Evolutionary conservation across 2,113 vertebrate species (phyloP), one percentile per base, ranked within the genome.

Genomic region (Varanus komodoensis): DNA sequence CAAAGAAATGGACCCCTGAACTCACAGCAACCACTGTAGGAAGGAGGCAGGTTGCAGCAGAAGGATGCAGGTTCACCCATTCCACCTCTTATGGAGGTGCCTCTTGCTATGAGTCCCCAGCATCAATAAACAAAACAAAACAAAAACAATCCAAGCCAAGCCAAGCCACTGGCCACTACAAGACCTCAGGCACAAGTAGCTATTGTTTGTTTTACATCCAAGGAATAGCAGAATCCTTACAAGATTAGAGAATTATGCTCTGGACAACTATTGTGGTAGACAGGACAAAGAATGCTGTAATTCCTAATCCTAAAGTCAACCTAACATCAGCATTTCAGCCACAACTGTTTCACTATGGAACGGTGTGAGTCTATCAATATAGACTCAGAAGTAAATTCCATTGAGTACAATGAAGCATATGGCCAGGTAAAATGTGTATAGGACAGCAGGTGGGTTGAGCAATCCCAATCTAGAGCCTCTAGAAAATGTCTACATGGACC

Each of bases 161-260:
- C 38, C 38, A 44, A 44, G 38, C 38, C 38, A 44, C 38, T 38
- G 74, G 14, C 34, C 74, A 38, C 23, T 34, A 1, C 23, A 19
- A 44, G 17, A 77, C 2, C 17, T 77, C 21, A 11, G 21, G 61
- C 19, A 64, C 61, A 64, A 64, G 38, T 82, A 75, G 93, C 32
- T 79, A 90, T 83, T 77, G 92, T 79, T 93, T 92, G 82, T 75
- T 91, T 93, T 79, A 73, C 52, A 48, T 12, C 87, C 0, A 0
- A 91, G 94, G 94, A 94, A 93, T 77, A 93, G 90, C 89, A 93
- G 3, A 85, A 96, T 89, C 74, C 86, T 89, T 64, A 17, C 48
- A 69, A 89, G 89, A 91, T 91, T 21, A 92, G 84, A 61, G 34
- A 82, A 71, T 32, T 74, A 23, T 32, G 74, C 21, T 71, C 88